Evolutionary conservation across 1,140 invertebrate genomes (phyloP).

Genomic region (Drosophila pruinosa): DNA sequence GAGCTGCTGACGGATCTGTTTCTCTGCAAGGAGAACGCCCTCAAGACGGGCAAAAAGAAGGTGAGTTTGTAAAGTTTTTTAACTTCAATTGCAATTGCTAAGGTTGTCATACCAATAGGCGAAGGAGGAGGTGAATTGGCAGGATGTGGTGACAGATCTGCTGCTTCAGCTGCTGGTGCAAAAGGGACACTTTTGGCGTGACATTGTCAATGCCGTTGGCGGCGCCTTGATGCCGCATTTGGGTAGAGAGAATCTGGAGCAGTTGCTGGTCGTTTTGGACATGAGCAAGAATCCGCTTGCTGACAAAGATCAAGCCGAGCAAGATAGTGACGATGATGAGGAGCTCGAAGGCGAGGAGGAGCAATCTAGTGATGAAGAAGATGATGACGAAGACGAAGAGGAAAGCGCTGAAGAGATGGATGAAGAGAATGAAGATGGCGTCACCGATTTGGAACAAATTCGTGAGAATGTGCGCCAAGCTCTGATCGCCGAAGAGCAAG

Average conservation of each 20-base stretch:
- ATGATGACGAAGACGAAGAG: conserved; percentile 1
- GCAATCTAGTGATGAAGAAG: conserved; percentile 7
- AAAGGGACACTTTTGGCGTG: conserved; percentile 51
- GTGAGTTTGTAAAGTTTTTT: too few relatives aligned
- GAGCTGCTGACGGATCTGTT: conserved; percentile 41
- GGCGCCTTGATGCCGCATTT: conserved; percentile 36
- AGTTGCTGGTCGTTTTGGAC: conserved; percentile 43
- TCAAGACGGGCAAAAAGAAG: conserved; percentile 6
- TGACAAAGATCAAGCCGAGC: background rate
- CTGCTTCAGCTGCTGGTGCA: conserved; percentile 55
- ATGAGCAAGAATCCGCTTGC: conserved; percentile 52
- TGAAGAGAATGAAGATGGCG: conserved; percentile 1
- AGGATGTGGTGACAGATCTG: conserved; percentile 58
- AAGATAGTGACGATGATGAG: background rate
- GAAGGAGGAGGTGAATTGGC: conserved; percentile 31
- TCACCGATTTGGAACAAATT: conserved; percentile 27
- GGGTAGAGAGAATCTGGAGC: conserved; percentile 30
- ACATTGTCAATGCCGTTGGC: conserved; percentile 34
- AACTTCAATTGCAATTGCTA: too few relatives aligned
- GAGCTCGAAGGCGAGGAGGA: background rate
- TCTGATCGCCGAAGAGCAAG: conserved; percentile 3
- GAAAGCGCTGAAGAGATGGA: background rate
- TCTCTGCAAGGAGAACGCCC: conserved; percentile 43
- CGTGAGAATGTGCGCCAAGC: conserved; percentile 61
- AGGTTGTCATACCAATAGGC: too few relatives aligned